Conservation (phyloP, 2,113 vertebrate genomes). For the Lagopus muta region DNA sequence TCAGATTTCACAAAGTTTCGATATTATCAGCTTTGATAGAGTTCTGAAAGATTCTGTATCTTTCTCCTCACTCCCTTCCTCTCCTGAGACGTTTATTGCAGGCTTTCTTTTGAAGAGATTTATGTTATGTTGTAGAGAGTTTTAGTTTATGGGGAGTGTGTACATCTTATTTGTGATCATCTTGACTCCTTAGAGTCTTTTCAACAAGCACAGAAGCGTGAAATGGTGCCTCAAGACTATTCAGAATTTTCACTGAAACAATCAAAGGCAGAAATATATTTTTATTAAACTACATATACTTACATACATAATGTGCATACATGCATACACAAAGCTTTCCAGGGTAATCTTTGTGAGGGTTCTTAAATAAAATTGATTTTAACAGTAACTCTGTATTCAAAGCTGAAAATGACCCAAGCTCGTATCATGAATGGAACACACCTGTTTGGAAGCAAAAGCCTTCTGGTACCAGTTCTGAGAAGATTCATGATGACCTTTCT, state of each 20-base stretch:
- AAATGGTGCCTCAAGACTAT: not conserved
- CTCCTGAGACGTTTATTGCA: not conserved
- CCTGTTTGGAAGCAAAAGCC: not conserved
- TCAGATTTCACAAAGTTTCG: not conserved
- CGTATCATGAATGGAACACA: not conserved
- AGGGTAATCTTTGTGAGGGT: not conserved
- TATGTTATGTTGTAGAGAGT: not conserved
- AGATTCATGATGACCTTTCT: not conserved
- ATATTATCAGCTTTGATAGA: not conserved
- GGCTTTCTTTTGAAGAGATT: not conserved
- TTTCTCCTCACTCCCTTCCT: not conserved
- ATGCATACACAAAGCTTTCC: not conserved
- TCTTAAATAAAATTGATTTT: not conserved
- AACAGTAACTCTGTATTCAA: not conserved
- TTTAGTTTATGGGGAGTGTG: not conserved
- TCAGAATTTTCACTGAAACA: not conserved
- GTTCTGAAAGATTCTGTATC: not conserved
- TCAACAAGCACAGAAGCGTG: not conserved
- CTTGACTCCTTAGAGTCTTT: constrained; percentile 3
- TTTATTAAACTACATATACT: not conserved
- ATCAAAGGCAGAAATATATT: not conserved
- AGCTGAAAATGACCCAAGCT: not conserved
- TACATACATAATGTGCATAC: not conserved
- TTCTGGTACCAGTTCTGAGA: not conserved
- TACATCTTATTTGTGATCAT: not conserved